Evolutionary conservation across 30 jellyfish, hydroid and myxozoan species (phyloP).

Genomic region (Aurelia sp.): DNA sequence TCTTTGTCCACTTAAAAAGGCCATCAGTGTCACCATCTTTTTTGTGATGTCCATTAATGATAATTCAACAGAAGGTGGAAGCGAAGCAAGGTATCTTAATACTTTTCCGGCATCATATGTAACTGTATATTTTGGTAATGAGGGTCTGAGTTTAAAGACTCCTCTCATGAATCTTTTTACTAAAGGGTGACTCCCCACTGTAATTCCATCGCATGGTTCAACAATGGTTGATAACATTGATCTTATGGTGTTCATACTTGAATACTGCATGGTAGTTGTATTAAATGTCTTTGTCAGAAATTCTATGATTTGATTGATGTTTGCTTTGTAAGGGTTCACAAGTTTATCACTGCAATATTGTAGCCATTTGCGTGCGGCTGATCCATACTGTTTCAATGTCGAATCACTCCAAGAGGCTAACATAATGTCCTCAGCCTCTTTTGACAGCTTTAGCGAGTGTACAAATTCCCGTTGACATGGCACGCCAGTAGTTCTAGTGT

Average conservation of each 20-base stretch:
- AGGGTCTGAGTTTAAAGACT: background rate
- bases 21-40: constrained; percentile 18
- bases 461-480: constrained; percentile 6
- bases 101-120: background rate
- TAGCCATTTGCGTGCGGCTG: background rate
- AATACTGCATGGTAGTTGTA: constrained; percentile 7
- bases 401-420: background rate
- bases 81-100: background rate
- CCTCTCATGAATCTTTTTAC: constrained; percentile 26
- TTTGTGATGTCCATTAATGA: background rate
- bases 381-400: constrained; percentile 8
- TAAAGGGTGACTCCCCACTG: constrained; percentile 31
- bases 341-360: background rate
- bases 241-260: constrained; percentile 18
- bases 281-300: constrained; percentile 17
- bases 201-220: background rate
- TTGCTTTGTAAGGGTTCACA: background rate
- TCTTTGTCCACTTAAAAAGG: constrained; percentile 33
- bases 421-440: constrained; percentile 1
- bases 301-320: constrained; percentile 4
- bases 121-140: constrained; percentile 1
- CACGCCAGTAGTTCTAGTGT: constrained; percentile 31
- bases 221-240: constrained; percentile 14
- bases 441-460: background rate
- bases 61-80: too few species aligned